Evolutionary conservation across 2,797 vertebrate genomes (phyloP).

Genomic region (Helicolenus hilgendorfi): DNA sequence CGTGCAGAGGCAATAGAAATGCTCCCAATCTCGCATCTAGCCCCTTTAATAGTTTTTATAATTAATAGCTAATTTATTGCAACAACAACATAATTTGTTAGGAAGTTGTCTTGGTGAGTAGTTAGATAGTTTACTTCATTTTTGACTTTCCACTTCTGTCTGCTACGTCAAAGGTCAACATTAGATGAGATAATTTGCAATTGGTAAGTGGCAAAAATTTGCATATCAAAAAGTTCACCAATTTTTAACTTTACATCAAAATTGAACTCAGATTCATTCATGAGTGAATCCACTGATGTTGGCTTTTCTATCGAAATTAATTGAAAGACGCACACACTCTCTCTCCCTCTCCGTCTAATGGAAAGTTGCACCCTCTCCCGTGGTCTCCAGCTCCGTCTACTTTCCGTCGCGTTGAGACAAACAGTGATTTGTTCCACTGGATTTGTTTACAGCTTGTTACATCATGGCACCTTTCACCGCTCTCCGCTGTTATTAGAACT

Average conservation of each 20-base stretch:
- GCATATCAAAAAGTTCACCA: not conserved
- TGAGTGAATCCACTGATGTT: not conserved
- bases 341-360: not conserved
- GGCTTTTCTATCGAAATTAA: not conserved
- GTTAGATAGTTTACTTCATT: not conserved
- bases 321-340: not conserved
- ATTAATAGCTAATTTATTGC: no score
- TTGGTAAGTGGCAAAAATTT: not conserved
- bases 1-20: no score
- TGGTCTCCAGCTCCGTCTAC: slow-evolving; percentile 36
- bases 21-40: no score
- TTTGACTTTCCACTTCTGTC: not conserved
- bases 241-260: not conserved
- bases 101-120: not conserved
- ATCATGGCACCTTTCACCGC: slow-evolving; percentile 61
- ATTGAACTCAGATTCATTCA: not conserved
- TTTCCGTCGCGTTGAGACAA: slow-evolving; percentile 47
- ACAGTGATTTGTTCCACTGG: slow-evolving; percentile 68
- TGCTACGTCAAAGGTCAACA: not conserved
- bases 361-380: slow-evolving; percentile 53
- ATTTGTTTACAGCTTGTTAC: slow-evolving; percentile 77
- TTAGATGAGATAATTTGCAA: not conserved
- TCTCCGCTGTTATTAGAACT: slow-evolving; percentile 49
- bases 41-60: no score
- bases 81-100: not conserved